Base-by-base conservation (phyloP, 2,113 vertebrate species). In the Thermophis baileyi region DNA sequence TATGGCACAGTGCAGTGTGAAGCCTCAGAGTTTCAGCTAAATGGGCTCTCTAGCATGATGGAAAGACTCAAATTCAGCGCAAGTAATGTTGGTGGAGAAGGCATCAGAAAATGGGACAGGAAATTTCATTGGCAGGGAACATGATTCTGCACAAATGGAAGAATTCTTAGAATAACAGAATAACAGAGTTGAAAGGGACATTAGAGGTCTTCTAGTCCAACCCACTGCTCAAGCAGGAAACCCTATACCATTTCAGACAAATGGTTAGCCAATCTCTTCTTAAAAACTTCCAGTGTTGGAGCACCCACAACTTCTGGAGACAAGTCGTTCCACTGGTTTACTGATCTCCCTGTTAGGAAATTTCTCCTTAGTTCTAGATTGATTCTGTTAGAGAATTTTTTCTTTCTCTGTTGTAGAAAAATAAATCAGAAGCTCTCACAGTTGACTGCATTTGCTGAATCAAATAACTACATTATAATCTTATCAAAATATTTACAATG, bases 1-100 rank as follows among this genome's bases (percentile, higher is more conserved):
- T 93, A 74, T 91, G 94, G 95, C 94, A 95, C 91, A 93, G 74
- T 89, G 95, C 95, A 89, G 55, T 89, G 88, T 93, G 91, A 44
- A 93, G 89, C 49, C 51, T 92, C 0, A 0, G 90, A 89, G 88
- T 89, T 27, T 0, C 35, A 27, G 90, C 91, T 95, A 96, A 95
- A 96, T 90, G 92, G 91, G 95, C 88, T 94, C 89, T 94, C 94
- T 96, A 92, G 95, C 49, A 0, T 86, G 50, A 86, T 0, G 91
- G 24, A 10, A 30, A 91, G 27, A 46, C 81, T 87, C 87, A 50
- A 40, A 53, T 74, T 81, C 87, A 69, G 30, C 35, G 30, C 30
- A 40, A 88, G 55, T 50, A 88, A 88, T 10, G 87, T 81, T 46
- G 69, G 18, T 40, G 51, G 46, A 88, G 51, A 74, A 53, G 51